A percentile compares a stretch with the other conserved stretches of the same genome.
These are phyloP conservation scores for Diadromus collaris DNA, from an alignment of 2,888 invertebrate genomes.

Conservation along the genomic window DNA sequence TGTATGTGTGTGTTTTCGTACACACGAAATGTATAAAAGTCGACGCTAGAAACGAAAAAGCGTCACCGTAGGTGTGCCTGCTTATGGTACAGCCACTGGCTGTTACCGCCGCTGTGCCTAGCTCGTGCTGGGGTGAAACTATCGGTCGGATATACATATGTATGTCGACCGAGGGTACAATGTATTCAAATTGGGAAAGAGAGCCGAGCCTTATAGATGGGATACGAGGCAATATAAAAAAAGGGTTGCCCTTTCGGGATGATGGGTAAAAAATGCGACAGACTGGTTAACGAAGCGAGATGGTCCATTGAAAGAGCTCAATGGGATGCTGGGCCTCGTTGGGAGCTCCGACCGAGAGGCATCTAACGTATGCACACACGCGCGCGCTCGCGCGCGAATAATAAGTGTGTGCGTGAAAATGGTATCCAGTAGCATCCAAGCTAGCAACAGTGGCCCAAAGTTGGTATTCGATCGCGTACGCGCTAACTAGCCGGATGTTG, in stretches of 20 bases:
- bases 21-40: conserved; percentile 46
- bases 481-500: conserved; percentile 66
- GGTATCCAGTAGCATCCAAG: conserved; percentile 17
- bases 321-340: conserved; percentile 77
- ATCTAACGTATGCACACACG: conserved; percentile 58
- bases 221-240: conserved; percentile 62
- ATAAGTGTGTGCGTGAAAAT: conserved; percentile 52
- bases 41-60: conserved; percentile 25
- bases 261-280: conserved; percentile 79
- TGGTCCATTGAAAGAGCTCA: conserved; percentile 78
- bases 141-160: conserved; percentile 79
- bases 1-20: conserved; percentile 51
- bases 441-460: conserved; percentile 36
- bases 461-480: conserved; percentile 59
- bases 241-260: conserved; percentile 77
- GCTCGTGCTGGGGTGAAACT: conserved; percentile 68
- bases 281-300: conserved; percentile 80
- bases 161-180: conserved; percentile 79
- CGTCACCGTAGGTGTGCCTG: conserved; percentile 53
- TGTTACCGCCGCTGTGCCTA: conserved; percentile 47
- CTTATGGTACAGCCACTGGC: conserved; percentile 1
- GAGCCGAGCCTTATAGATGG: conserved; percentile 39
- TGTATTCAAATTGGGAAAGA: conserved; percentile 79
- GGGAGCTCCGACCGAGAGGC: conserved; percentile 53
- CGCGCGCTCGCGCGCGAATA: conserved; percentile 29